Conservation (phyloP, 1,140 invertebrate species). For the Drosophila mayri region DNA sequence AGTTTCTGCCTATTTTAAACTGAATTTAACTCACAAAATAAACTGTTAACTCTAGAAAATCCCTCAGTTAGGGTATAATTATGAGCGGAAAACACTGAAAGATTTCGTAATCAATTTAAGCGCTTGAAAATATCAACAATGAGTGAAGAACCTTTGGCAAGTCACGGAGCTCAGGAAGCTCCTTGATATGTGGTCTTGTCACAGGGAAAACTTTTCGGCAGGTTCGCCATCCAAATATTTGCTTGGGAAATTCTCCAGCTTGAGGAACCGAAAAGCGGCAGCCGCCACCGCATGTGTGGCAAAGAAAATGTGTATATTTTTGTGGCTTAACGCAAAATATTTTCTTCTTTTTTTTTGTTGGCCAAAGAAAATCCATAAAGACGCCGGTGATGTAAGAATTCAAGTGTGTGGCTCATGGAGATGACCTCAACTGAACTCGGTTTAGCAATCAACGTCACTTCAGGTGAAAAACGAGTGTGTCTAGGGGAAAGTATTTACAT, state of each 20-base stretch:
- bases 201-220: conserved; percentile 32
- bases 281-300: conserved; percentile 1
- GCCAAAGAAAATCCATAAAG: conserved; percentile 17
- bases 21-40: neutral
- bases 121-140: conserved; percentile 48
- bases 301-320: conserved; percentile 31
- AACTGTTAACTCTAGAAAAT: neutral
- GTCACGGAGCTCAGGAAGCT: conserved; percentile 35
- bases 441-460: conserved; percentile 35
- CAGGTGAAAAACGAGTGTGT: conserved; percentile 18
- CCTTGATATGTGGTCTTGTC: conserved; percentile 25
- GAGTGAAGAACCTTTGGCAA: conserved; percentile 37
- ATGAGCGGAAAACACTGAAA: neutral
- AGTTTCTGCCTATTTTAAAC: accelerated
- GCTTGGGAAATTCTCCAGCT: conserved; percentile 18
- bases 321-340: conserved; percentile 28
- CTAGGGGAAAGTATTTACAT: neutral
- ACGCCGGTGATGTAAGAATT: conserved; percentile 24
- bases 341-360: neutral
- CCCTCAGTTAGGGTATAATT: conserved; percentile 18
- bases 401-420: conserved; percentile 4
- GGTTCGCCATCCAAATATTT: conserved; percentile 37
- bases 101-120: conserved; percentile 50
- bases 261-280: neutral
- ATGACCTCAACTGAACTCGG: conserved; percentile 40